Evolutionary conservation across 2,113 vertebrate species (phyloP).

Genomic region (Riparia riparia): DNA sequence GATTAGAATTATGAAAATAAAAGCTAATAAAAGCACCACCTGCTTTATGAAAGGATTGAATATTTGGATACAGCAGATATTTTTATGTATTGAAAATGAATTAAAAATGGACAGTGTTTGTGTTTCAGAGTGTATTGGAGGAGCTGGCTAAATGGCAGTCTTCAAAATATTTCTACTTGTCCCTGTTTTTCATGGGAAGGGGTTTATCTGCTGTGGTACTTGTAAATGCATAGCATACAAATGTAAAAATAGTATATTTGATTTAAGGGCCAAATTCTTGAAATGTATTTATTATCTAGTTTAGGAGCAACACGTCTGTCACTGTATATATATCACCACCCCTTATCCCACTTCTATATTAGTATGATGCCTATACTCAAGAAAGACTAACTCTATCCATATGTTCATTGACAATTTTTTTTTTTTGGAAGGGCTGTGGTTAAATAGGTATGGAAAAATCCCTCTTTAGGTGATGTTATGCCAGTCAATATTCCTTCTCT

Average conservation of each 20-base stretch:
- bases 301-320: neutral
- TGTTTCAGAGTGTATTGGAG: neutral
- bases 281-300: neutral
- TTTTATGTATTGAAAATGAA: neutral
- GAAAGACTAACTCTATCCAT: neutral
- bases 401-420: neutral
- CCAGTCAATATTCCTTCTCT: neutral
- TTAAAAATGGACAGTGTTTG: neutral
- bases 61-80: neutral
- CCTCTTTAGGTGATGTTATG: neutral
- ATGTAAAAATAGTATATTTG: neutral
- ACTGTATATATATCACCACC: neutral
- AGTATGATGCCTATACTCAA: neutral
- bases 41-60: neutral
- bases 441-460: neutral
- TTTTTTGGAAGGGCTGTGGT: neutral
- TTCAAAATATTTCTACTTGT: neutral
- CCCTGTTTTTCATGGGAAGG: neutral
- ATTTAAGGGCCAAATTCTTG: neutral
- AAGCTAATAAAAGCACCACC: neutral
- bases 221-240: fast-evolving
- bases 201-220: neutral
- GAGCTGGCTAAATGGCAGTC: neutral
- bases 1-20: neutral
- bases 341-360: neutral